These are phyloP conservation scores for Masticophis lateralis DNA, from an alignment of 2,797 vertebrate genomes.

Conservation along the genomic window DNA sequence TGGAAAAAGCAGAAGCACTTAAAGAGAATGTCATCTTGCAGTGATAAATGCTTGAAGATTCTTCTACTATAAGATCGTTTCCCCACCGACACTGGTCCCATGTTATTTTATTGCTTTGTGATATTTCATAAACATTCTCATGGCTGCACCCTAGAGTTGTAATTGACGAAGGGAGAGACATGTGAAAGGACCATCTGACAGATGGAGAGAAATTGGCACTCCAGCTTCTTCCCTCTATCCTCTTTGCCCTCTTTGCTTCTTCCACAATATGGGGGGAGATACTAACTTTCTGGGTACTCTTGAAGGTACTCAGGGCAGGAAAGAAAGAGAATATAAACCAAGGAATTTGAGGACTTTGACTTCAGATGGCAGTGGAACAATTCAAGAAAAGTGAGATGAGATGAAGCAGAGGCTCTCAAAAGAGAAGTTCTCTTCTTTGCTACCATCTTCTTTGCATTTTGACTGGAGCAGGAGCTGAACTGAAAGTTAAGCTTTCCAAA, in stretches of 20 bases:
- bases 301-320: background rate
- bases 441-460: background rate
- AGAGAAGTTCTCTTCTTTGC: background rate
- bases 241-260: background rate
- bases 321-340: background rate
- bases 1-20: background rate
- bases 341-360: background rate
- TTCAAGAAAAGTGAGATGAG: background rate
- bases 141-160: background rate
- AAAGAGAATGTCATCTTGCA: background rate
- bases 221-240: background rate
- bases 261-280: background rate
- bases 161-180: background rate
- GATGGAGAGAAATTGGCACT: background rate
- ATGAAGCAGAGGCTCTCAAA: background rate
- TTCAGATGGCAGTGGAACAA: background rate
- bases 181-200: background rate
- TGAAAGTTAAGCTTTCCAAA: background rate
- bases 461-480: background rate
- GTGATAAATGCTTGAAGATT: background rate
- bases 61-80: background rate
- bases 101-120: background rate
- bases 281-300: background rate
- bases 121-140: background rate
- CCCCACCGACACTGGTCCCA: background rate